Evolutionary conservation across 2,888 invertebrate species (phyloP), one percentile per base, ranked within the genome.

Genomic region (Eretmocerus hayati): DNA sequence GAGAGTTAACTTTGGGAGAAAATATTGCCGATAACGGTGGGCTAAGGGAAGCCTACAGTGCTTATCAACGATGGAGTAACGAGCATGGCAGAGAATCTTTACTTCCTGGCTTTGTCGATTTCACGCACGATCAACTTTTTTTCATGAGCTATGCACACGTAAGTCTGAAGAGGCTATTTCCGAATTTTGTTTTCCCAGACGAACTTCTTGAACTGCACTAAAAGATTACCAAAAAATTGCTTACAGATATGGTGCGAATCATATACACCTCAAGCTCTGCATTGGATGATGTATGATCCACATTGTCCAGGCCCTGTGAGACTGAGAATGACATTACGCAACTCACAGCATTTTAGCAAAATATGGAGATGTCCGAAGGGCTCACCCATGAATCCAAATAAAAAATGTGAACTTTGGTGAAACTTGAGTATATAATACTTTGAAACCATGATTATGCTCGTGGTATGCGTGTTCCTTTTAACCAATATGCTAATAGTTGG

Each of bases 11-110:
- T 0, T 70, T 90, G 46, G 86, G 84, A 1, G 89, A 90, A 71
- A 90, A 90, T 60, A 83, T 90, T 53, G 89, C 89, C 0, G 89
- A 90, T 63, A 89, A 89, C 61, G 89, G 88, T 0, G 90, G 89
- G 0, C 72, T 90, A 41, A 77, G 83, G 42, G 85, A 87, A 65
- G 85, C 89, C 0, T 77, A 80, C 30, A 71, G 76, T 33, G 89
- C 87, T 0, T 81, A 88, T 58, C 75, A 77, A 51, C 75, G 76
- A 43, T 85, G 81, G 62, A 72, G 78, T 40, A 65, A 71, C 37
- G 72, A 74, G 48, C 67, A 75, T 59, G 83, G 83, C 0, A 73
- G 73, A 0, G 88, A 90, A 61, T 70, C 73, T 0, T 72, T 76
- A 49, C 72, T 90, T 47, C 87, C 89, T 0, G 89, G 90, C 2